Evolutionary conservation across 2,888 invertebrate genomes (phyloP).

Genomic region (Merodon equestris): DNA sequence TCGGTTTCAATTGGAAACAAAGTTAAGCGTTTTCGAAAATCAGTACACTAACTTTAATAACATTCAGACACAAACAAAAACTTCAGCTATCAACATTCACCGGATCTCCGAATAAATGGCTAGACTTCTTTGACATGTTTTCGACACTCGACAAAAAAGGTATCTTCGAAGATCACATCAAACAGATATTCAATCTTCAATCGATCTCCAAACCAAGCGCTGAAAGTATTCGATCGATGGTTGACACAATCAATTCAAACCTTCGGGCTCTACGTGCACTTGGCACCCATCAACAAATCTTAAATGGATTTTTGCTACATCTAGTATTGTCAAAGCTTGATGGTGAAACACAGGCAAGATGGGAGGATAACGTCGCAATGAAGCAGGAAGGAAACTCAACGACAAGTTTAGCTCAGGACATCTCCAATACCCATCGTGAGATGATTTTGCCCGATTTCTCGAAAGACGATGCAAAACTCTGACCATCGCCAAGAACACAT

Average conservation of each 20-base stretch:
- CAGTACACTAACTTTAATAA: neutral
- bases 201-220: neutral
- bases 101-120: neutral
- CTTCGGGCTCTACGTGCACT: neutral
- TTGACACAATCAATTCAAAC: neutral
- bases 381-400: neutral
- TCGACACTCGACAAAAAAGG: neutral
- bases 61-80: conserved; percentile 4
- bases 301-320: conserved; percentile 5
- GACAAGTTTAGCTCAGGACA: neutral
- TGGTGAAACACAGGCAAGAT: neutral
- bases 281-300: neutral
- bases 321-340: neutral
- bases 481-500: neutral
- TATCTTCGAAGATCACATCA: neutral
- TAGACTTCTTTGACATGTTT: neutral
- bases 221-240: neutral
- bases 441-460: neutral
- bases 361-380: neutral
- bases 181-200: neutral
- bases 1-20: conserved; percentile 3
- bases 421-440: neutral
- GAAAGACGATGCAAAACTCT: neutral
- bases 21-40: neutral
- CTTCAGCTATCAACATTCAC: neutral